Percentiles rank a stretch among this genome's conserved stretches.
Evolutionary conservation across 2,888 invertebrate species (phyloP).

Genomic region (Sinopyrophorus schimmeli): DNA sequence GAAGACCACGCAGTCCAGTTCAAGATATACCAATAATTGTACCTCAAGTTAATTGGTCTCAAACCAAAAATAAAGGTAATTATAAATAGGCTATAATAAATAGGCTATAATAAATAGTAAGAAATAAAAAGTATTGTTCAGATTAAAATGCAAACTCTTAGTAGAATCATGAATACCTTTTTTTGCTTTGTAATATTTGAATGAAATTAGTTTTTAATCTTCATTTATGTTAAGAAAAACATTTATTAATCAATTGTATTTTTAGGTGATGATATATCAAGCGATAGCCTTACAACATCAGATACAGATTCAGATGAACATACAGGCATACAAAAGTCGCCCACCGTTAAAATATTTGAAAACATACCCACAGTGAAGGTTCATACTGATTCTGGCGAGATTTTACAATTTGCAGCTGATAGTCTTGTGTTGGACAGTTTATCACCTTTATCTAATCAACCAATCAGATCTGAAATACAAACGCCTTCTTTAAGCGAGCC

Average conservation of each 20-base stretch:
- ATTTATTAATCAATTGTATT: too few relatives aligned
- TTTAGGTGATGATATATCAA: constrained; percentile 58
- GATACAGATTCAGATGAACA: constrained; percentile 46
- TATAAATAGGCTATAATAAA: too few relatives aligned
- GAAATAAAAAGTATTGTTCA: too few relatives aligned
- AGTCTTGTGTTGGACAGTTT: constrained; percentile 42
- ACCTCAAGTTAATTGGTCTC: constrained; percentile 62
- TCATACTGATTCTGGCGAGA: constrained; percentile 52
- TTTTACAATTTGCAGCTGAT: constrained; percentile 32
- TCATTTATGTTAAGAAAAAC: too few relatives aligned
- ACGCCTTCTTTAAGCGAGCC: constrained; percentile 35
- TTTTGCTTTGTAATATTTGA: too few relatives aligned
- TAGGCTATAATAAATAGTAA: too few relatives aligned
- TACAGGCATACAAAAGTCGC: constrained; percentile 41
- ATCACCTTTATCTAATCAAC: constrained; percentile 20
- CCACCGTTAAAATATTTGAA: constrained; percentile 35
- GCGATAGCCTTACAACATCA: constrained; percentile 65
- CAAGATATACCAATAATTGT: constrained; percentile 69
- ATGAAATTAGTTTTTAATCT: too few relatives aligned
- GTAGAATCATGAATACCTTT: too few relatives aligned
- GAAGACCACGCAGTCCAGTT: constrained; percentile 63
- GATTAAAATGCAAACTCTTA: too few relatives aligned
- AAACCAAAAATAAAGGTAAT: constrained; percentile 41
- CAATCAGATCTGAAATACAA: constrained; percentile 27
- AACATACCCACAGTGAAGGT: constrained; percentile 68